These are phyloP conservation scores for Rana temporaria DNA, from an alignment of 2,113 vertebrate species.

Conservation along the genomic window DNA sequence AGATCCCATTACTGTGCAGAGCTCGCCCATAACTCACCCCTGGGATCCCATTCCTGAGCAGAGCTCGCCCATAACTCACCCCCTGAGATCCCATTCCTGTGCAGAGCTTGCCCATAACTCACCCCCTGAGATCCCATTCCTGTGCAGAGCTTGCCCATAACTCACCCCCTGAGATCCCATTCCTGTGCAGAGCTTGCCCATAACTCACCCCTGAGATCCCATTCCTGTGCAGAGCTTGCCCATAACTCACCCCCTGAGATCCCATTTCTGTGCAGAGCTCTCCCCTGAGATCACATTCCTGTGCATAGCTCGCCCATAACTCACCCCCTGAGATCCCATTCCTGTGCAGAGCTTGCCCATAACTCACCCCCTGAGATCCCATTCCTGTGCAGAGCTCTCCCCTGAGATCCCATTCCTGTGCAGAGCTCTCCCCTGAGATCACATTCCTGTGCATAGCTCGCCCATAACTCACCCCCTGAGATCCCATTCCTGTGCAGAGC, in stretches of 20 bases:
- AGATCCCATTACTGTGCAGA: no score
- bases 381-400: not conserved
- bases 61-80: no score
- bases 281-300: no score
- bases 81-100: not conserved
- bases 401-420: not conserved
- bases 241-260: not conserved
- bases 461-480: not conserved
- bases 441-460: no score
- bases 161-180: not conserved
- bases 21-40: no score
- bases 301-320: no score
- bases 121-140: not conserved
- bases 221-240: not conserved
- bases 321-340: not conserved
- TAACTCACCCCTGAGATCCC: not conserved
- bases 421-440: no score
- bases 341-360: not conserved
- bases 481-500: not conserved
- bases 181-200: not conserved
- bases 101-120: no score
- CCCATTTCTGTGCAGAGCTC: not conserved
- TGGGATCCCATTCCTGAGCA: not conserved
- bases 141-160: not conserved
- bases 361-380: not conserved